phyloP scores from a whole-genome alignment of 1,140 invertebrate genomes.

The Drosophila orosa region DNA sequence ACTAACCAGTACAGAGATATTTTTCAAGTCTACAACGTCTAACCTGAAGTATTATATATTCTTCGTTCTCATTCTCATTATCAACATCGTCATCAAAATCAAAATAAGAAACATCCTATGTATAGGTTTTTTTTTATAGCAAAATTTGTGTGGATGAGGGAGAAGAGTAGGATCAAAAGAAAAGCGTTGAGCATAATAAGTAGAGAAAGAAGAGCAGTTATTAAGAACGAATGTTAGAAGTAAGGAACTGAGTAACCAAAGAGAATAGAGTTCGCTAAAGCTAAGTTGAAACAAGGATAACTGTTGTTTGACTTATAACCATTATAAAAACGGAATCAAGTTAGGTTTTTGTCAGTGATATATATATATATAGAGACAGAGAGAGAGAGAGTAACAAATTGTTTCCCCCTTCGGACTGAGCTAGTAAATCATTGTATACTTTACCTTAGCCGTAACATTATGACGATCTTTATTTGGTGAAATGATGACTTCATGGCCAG shows the following conservation, averaged over 20 bases:
- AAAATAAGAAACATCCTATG: slow-evolving; percentile 82
- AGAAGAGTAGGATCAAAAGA: slow-evolving; percentile 43
- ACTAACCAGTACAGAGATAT: slow-evolving; percentile 56
- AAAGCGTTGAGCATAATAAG: slow-evolving; percentile 34
- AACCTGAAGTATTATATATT: slow-evolving; percentile 84
- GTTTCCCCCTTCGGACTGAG: slow-evolving; percentile 21
- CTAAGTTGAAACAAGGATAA: slow-evolving; percentile 39
- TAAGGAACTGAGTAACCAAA: slow-evolving; percentile 34
- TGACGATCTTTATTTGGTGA: slow-evolving; percentile 95
- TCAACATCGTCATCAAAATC: slow-evolving; percentile 79
- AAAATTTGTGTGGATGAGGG: slow-evolving; percentile 20
- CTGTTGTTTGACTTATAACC: slow-evolving; percentile 29
- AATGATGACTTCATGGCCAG: slow-evolving; percentile 94
- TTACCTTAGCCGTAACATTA: slow-evolving; percentile 92
- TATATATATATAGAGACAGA: slow-evolving; percentile 1
- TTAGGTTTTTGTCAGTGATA: slow-evolving; percentile 21
- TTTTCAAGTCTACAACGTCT: slow-evolving; percentile 65
- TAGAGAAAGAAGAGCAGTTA: slow-evolving; percentile 31
- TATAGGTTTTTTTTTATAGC: slow-evolving; percentile 6
- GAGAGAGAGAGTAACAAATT: slow-evolving; percentile 13
- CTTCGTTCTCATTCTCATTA: slow-evolving; percentile 78
- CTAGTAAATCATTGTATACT: slow-evolving; percentile 58
- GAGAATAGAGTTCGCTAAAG: slow-evolving; percentile 26
- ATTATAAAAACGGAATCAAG: slow-evolving; percentile 27
- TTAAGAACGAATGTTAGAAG: slow-evolving; percentile 42